These are phyloP conservation scores for Episyrphus balteatus DNA, from an alignment of 1,140 invertebrate genomes.

Conservation along the genomic window DNA sequence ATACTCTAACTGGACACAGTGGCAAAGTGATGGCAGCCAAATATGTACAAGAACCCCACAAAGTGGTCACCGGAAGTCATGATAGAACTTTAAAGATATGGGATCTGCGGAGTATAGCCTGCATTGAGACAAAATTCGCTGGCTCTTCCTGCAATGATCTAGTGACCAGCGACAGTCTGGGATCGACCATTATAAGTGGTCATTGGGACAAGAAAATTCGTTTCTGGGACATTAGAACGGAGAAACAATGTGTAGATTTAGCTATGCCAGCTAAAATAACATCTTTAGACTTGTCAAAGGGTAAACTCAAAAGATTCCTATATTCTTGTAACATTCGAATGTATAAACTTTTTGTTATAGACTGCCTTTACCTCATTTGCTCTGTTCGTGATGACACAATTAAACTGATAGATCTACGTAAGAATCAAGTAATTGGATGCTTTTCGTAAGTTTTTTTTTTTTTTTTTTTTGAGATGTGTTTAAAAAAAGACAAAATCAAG, in stretches of 20 bases:
- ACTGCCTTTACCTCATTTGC: slow-evolving; percentile 78
- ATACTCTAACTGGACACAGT: slow-evolving; percentile 92
- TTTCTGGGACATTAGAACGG: slow-evolving; percentile 89
- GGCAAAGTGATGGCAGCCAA: slow-evolving; percentile 91
- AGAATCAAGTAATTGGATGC: slow-evolving; percentile 81
- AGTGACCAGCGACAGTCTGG: slow-evolving; percentile 75
- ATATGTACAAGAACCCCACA: slow-evolving; percentile 78
- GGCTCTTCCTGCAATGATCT: slow-evolving; percentile 94
- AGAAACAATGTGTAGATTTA: slow-evolving; percentile 70
- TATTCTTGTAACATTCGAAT: not conserved
- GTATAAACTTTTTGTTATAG: slow-evolving; percentile 38
- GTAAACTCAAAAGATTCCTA: slow-evolving; percentile 42
- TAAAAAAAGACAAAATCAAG: slow-evolving; percentile 1
- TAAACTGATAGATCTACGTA: slow-evolving; percentile 85
- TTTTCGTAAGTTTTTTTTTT: slow-evolving; percentile 58
- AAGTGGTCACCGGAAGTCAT: slow-evolving; percentile 87
- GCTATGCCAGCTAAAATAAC: slow-evolving; percentile 87
- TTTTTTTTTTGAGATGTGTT: not conserved
- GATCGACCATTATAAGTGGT: slow-evolving; percentile 89
- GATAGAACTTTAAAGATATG: slow-evolving; percentile 95
- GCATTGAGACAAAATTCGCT: slow-evolving; percentile 92
- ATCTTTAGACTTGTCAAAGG: slow-evolving; percentile 84
- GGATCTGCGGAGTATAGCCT: slow-evolving; percentile 86
- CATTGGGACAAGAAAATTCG: slow-evolving; percentile 95
- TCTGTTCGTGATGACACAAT: slow-evolving; percentile 92